These are phyloP conservation scores for Gasterosteus nipponicus DNA, from an alignment of 2,113 vertebrate species.

Conservation along the genomic window DNA sequence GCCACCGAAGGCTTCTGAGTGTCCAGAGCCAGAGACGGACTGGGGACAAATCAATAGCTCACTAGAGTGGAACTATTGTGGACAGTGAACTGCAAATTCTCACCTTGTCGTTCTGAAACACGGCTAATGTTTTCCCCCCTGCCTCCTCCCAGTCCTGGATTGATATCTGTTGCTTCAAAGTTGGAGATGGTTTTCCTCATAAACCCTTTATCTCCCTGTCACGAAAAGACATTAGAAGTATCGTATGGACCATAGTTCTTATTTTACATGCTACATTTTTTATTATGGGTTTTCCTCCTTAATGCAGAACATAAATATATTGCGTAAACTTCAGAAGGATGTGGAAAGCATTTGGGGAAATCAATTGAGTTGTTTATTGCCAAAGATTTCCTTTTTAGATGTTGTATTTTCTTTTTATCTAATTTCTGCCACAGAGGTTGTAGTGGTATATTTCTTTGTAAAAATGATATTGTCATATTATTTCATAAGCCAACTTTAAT, in stretches of 20 bases:
- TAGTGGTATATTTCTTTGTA: neutral
- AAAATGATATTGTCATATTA: neutral
- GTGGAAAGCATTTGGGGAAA: neutral
- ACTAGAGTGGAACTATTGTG: conserved; percentile 77
- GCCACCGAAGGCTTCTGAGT: conserved; percentile 66
- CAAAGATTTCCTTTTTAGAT: neutral
- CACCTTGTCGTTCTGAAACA: conserved; percentile 80
- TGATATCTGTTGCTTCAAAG: conserved; percentile 74
- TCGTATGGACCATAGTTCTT: neutral
- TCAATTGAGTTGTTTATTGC: neutral
- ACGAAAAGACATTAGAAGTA: conserved; percentile 22
- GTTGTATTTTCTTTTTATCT: neutral
- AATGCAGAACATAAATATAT: neutral
- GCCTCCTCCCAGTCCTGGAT: conserved; percentile 49
- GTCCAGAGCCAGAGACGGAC: conserved; percentile 49
- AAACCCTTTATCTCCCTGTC: conserved; percentile 20
- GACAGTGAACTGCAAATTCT: conserved; percentile 72
- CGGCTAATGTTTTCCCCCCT: conserved; percentile 71
- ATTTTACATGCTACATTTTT: neutral
- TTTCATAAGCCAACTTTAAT: neutral
- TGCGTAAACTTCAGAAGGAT: neutral
- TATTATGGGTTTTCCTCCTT: neutral
- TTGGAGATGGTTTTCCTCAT: conserved; percentile 23
- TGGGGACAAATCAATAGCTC: conserved; percentile 78
- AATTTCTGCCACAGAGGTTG: neutral